phyloP scores from a whole-genome alignment of 1,140 invertebrate species.

The Drosophila quadrilineata region DNA sequence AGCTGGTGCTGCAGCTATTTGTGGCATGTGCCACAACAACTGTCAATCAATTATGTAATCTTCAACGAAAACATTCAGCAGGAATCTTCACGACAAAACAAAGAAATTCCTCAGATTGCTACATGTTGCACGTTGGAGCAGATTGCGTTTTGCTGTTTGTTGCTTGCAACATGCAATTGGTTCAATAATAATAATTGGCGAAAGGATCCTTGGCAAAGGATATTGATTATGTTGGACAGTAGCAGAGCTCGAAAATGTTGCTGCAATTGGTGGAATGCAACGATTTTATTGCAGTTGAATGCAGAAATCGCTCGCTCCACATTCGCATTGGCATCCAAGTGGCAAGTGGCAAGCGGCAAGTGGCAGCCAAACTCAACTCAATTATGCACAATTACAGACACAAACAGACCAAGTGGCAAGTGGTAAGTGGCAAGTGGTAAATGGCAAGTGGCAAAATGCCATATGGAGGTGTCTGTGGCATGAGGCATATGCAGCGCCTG shows the following conservation, averaged over 20 bases:
- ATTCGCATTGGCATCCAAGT: background rate
- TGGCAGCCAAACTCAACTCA: constrained; percentile 57
- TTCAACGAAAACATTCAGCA: too few species aligned
- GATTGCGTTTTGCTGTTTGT: too few species aligned
- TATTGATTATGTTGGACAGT: too few species aligned
- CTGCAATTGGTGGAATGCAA: too few species aligned
- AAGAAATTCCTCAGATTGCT: too few species aligned
- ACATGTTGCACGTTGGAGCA: too few species aligned
- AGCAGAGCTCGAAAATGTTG: too few species aligned
- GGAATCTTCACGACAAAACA: too few species aligned
- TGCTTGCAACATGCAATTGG: too few species aligned
- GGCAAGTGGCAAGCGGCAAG: constrained; percentile 3
- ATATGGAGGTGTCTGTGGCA: constrained; percentile 9
- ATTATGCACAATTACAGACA: constrained; percentile 76
- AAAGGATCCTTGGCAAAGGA: too few species aligned
- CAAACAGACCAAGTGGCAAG: constrained; percentile 52
- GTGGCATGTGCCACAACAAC: constrained; percentile 24
- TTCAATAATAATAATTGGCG: too few species aligned
- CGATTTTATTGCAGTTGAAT: too few species aligned
- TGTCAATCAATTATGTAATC: constrained; percentile 6
- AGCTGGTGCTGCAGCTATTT: constrained; percentile 5
- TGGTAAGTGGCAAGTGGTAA: constrained; percentile 22
- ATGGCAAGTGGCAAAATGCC: background rate
- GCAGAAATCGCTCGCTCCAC: background rate
- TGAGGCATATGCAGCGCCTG: constrained; percentile 19